Evolutionary conservation across 2,888 invertebrate genomes (phyloP).

Genomic region (Panzeria rudis): DNA sequence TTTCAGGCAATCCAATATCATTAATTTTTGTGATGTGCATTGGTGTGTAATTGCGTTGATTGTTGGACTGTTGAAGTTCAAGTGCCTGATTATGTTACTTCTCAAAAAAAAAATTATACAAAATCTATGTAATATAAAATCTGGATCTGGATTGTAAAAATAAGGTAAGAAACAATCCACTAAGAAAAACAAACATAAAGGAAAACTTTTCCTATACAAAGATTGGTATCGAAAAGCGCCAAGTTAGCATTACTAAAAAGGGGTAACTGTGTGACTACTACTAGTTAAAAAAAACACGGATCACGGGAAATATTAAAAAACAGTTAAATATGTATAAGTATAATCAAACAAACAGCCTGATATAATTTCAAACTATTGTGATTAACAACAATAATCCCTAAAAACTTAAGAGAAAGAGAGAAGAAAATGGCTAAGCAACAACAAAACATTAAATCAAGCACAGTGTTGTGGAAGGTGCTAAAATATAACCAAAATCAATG

Average conservation of each 20-base stretch:
- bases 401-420: neutral
- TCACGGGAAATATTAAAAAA: constrained; percentile 41
- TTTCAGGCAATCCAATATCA: too few relatives aligned
- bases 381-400: constrained; percentile 20
- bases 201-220: too few relatives aligned
- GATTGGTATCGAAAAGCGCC: too few relatives aligned
- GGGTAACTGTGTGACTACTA: neutral
- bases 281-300: neutral
- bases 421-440: neutral
- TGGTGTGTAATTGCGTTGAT: too few relatives aligned
- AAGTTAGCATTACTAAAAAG: neutral
- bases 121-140: too few relatives aligned
- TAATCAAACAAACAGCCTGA: constrained; percentile 57
- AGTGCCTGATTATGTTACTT: too few relatives aligned
- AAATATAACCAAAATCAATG: neutral
- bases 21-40: too few relatives aligned
- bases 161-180: too few relatives aligned
- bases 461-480: neutral
- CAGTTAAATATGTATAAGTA: constrained; percentile 26
- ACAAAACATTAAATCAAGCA: neutral
- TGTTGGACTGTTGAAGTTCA: too few relatives aligned
- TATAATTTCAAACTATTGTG: constrained; percentile 54
- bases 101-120: too few relatives aligned
- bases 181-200: too few relatives aligned
- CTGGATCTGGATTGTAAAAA: too few relatives aligned